Evolutionary conservation across 2,888 invertebrate species (phyloP).

Genomic region (Xestia sexstrigata): DNA sequence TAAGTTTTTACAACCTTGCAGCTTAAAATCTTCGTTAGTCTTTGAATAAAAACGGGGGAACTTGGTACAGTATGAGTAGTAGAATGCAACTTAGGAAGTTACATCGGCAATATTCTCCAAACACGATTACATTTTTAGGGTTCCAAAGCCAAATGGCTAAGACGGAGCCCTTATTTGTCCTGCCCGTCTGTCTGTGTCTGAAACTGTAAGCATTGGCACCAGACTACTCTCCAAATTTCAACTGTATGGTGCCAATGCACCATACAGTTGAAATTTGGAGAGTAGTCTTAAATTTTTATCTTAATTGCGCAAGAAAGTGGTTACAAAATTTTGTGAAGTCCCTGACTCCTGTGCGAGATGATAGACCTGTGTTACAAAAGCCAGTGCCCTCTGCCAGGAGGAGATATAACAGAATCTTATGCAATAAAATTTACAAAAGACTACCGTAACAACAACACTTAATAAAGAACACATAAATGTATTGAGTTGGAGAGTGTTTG

Average conservation of each 20-base stretch:
- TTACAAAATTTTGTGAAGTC: no score
- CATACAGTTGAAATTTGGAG: not conserved
- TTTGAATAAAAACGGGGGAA: slow-evolving; percentile 66
- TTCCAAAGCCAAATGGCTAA: not conserved
- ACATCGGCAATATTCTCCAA: not conserved
- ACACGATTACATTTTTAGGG: not conserved
- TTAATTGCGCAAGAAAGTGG: no score
- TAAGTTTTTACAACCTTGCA: slow-evolving; percentile 73
- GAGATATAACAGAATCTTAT: no score
- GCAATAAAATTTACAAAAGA: no score
- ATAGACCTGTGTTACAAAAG: no score
- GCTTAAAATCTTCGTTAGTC: slow-evolving; percentile 73
- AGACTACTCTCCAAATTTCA: no score
- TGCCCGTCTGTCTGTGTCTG: not conserved
- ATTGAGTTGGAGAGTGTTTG: no score
- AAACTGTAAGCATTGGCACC: not conserved
- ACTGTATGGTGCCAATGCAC: not conserved
- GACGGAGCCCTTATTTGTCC: not conserved
- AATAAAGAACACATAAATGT: no score
- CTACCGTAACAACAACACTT: no score
- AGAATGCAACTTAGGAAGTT: slow-evolving; percentile 6
- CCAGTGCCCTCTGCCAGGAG: no score
- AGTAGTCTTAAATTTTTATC: no score
- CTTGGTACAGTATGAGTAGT: slow-evolving; percentile 46
- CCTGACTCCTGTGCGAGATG: no score